A percentile compares a stretch with the other conserved stretches of the same genome.
Conservation (phyloP, 2,888 invertebrate species). For the Chrysotoxum bicinctum region DNA sequence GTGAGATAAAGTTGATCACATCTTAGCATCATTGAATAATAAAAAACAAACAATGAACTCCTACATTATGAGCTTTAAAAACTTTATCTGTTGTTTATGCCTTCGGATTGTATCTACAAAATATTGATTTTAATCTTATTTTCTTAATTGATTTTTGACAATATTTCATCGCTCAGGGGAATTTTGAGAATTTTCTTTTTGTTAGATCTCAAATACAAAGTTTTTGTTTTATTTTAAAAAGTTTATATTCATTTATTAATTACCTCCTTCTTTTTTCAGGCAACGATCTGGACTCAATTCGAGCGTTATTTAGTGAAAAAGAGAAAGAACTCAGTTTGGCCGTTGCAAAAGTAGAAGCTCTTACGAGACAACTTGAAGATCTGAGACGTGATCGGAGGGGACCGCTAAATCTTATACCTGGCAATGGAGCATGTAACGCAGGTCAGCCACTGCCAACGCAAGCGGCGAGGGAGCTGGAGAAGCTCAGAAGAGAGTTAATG, state of each 20-base stretch:
- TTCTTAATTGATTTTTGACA: background rate
- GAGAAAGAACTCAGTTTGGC: conserved; percentile 98
- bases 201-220: background rate
- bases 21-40: conserved; percentile 35
- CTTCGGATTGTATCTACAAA: too few relatives aligned
- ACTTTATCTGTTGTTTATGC: background rate
- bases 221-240: background rate
- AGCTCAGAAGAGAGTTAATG: conserved; percentile 94
- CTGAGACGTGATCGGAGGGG: conserved; percentile 87
- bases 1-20: conserved; percentile 47
- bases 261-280: conserved; percentile 83
- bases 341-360: conserved; percentile 98
- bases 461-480: conserved; percentile 94
- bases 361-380: conserved; percentile 97
- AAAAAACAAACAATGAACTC: conserved; percentile 10
- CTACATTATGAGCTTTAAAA: background rate
- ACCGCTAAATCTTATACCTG: conserved; percentile 81
- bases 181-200: background rate
- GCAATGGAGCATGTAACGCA: conserved; percentile 75
- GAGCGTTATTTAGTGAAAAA: conserved; percentile 97
- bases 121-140: background rate
- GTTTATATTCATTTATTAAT: background rate
- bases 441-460: conserved; percentile 85
- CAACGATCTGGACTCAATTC: conserved; percentile 97
- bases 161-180: background rate